Evolutionary conservation across 2,797 vertebrate species (phyloP), one percentile per base, ranked within the genome.

Genomic region (Crax fasciolata): DNA sequence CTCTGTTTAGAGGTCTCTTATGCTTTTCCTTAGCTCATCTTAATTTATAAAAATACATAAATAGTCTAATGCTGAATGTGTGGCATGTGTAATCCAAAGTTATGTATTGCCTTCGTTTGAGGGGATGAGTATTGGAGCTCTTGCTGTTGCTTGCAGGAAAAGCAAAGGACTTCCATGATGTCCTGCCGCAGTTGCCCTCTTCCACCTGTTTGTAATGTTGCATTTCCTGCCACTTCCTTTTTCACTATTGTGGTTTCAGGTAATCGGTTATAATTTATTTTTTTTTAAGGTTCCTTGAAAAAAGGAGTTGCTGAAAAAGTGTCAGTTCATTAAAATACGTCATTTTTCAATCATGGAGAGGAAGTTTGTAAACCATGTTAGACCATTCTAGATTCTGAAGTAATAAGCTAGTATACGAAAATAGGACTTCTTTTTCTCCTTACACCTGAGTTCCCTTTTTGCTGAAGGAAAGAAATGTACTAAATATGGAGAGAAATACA

Each of bases 341-440:
- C 1, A 0, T 5, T 20, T 88, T 92, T 75, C 77, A 70, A 17
- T 81, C 0, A 1, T 17, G 7, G 2, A 63, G 52, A 51, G 30
- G 44, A 51, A 32, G 44, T 85, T 48, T 91, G 71, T 20, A 77
- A 58, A 67, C 15, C 2, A 0, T 18, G 8, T 44, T 49, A 3
- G 6, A 11, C 80, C 2, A 3, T 91, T 87, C 32, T 48, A 27
- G 55, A 61, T 30, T 79, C 19, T 30, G 59, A 41, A 57, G 21
- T 65, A 52, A 55, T 63, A 68, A 87, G 25, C 15, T 59, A 14
- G n/a, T 66, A 10, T 3, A 20, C 57, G 20, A 61, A 90, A 88
- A 65, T 3, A 6, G 35, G 44, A 4, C 4, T 4, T 87, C 0
- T 0, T 2, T 17, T 41, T 35, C 46, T 28, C 38, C 43, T 18